Conservation (phyloP, 2,888 invertebrate species). For the Drosophila rubida region DNA sequence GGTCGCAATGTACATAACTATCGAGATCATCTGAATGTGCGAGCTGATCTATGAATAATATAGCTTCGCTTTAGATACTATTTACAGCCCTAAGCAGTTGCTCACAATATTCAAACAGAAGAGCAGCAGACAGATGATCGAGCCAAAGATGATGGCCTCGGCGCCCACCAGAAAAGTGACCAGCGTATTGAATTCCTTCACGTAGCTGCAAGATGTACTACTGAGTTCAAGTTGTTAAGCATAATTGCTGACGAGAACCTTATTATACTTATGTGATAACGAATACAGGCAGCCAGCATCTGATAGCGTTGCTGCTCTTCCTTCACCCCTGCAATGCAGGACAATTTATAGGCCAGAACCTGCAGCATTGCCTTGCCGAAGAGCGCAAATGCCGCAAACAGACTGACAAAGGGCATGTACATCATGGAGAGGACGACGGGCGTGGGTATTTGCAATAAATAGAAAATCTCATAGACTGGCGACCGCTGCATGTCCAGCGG, state of each 20-base stretch:
- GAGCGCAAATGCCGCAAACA: slow-evolving; percentile 81
- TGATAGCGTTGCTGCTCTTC: slow-evolving; percentile 53
- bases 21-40: slow-evolving; percentile 50
- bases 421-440: slow-evolving; percentile 69
- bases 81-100: not conserved
- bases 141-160: slow-evolving; percentile 78
- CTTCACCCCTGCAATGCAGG: slow-evolving; percentile 38
- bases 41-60: slow-evolving; percentile 23
- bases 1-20: slow-evolving; percentile 80
- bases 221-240: no score
- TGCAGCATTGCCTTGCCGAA: slow-evolving; percentile 77
- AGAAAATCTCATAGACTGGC: slow-evolving; percentile 81
- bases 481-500: slow-evolving; percentile 70
- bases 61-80: not conserved
- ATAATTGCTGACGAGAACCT: slow-evolving; percentile 50
- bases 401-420: slow-evolving; percentile 82
- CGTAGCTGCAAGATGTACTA: slow-evolving; percentile 64
- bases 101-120: slow-evolving; percentile 81
- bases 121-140: slow-evolving; percentile 77
- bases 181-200: slow-evolving; percentile 70
- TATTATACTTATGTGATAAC: slow-evolving; percentile 54
- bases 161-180: slow-evolving; percentile 76
- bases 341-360: slow-evolving; percentile 69
- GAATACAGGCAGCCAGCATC: slow-evolving; percentile 68
- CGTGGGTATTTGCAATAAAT: slow-evolving; percentile 69